These are phyloP conservation scores for Alethe diademata DNA, from an alignment of 2,113 vertebrate species.

Conservation along the genomic window DNA sequence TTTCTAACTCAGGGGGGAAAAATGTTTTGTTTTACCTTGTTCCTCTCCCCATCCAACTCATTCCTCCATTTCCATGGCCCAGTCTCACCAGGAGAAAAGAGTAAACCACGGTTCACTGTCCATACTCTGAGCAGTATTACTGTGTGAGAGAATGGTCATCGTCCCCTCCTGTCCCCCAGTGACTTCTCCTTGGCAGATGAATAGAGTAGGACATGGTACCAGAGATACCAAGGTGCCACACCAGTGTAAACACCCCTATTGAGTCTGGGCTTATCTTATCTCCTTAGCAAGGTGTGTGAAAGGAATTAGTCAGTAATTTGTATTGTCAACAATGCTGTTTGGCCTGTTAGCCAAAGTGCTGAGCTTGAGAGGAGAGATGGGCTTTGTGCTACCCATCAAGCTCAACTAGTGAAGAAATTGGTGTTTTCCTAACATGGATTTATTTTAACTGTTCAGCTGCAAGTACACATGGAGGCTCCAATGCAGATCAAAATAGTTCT, in stretches of 20 bases:
- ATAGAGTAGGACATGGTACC: neutral
- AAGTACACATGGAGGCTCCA: neutral
- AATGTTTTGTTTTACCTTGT: neutral
- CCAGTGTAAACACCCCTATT: neutral
- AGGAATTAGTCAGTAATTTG: constrained; percentile 27
- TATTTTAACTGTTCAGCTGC: constrained; percentile 6
- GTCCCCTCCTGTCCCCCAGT: neutral
- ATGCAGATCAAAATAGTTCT: neutral
- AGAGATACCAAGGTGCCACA: neutral
- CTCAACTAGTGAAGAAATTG: neutral
- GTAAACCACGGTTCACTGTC: neutral
- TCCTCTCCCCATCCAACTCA: neutral
- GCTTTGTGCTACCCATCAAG: neutral
- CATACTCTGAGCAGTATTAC: neutral
- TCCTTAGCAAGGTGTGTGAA: constrained; percentile 13
- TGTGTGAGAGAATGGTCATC: neutral
- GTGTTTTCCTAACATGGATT: neutral
- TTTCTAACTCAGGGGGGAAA: neutral
- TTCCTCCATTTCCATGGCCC: neutral
- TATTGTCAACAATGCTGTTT: neutral
- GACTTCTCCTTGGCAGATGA: neutral
- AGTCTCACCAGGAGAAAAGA: neutral
- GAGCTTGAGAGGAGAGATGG: neutral
- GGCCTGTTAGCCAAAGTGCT: neutral
- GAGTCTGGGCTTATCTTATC: neutral